These are phyloP conservation scores for Euclidia mi DNA, from an alignment of 2,888 invertebrate species.

Conservation along the genomic window DNA sequence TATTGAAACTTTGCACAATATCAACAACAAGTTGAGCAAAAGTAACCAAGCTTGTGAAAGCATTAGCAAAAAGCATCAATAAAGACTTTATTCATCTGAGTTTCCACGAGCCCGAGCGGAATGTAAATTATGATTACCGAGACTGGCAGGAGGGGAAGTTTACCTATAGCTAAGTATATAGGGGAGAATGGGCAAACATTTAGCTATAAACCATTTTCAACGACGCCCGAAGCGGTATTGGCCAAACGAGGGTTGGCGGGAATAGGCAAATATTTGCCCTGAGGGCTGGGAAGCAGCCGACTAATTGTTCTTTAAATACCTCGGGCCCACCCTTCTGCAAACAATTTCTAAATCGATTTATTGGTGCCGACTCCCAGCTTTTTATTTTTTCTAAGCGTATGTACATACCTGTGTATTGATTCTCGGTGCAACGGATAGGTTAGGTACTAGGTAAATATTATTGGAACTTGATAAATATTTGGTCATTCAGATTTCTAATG, in stretches of 20 bases:
- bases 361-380: constrained; percentile 75
- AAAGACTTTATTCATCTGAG: constrained; percentile 38
- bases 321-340: constrained; percentile 82
- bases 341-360: constrained; percentile 86
- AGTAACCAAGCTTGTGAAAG: constrained; percentile 24
- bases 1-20: constrained; percentile 28
- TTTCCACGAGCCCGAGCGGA: constrained; percentile 36
- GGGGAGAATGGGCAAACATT: constrained; percentile 84
- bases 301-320: constrained; percentile 90
- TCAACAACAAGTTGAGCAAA: constrained; percentile 33
- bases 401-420: constrained; percentile 59
- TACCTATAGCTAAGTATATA: constrained; percentile 74
- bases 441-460: constrained; percentile 73
- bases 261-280: constrained; percentile 87
- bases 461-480: constrained; percentile 70
- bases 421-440: constrained; percentile 64
- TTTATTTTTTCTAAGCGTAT: constrained; percentile 67
- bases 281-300: constrained; percentile 85
- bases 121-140: constrained; percentile 64
- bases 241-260: constrained; percentile 86
- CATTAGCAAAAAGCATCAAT: constrained; percentile 21
- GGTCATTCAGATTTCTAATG: constrained; percentile 46
- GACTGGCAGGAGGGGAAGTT: constrained; percentile 68
- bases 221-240: constrained; percentile 81
- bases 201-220: constrained; percentile 80